These are phyloP conservation scores for Buathra laborator DNA, from an alignment of 2,888 invertebrate species.

Conservation along the genomic window DNA sequence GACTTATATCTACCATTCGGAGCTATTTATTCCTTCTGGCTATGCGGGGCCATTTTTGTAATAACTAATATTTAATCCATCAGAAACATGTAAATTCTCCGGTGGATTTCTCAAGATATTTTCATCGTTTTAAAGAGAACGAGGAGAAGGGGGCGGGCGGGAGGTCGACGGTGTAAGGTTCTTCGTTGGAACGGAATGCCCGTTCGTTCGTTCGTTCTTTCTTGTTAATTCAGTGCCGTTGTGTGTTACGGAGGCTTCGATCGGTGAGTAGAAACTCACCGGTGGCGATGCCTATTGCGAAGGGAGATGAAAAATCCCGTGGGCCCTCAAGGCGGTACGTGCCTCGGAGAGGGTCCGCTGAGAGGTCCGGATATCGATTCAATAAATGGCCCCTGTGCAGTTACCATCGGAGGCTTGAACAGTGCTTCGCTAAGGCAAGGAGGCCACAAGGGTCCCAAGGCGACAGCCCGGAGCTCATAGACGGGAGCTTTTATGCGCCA, in stretches of 20 bases:
- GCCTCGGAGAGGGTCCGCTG: slow-evolving; percentile 76
- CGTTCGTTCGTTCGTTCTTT: slow-evolving; percentile 34
- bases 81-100: not conserved
- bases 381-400: slow-evolving; percentile 74
- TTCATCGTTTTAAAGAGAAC: not conserved
- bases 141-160: slow-evolving; percentile 39
- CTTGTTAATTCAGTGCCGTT: slow-evolving; percentile 4
- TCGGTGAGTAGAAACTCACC: slow-evolving; percentile 47
- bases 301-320: slow-evolving; percentile 78
- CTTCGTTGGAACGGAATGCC: slow-evolving; percentile 60
- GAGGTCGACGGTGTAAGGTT: slow-evolving; percentile 44
- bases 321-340: slow-evolving; percentile 74
- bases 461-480: slow-evolving; percentile 34
- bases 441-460: slow-evolving; percentile 19
- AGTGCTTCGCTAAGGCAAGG: slow-evolving; percentile 38
- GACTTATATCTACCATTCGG: too few species aligned
- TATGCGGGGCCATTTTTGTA: not conserved
- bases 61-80: not conserved
- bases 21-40: not conserved
- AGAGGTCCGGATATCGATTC: slow-evolving; percentile 79
- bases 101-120: not conserved
- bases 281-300: slow-evolving; percentile 72
- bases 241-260: slow-evolving; percentile 29
- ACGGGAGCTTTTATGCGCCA: slow-evolving; percentile 59
- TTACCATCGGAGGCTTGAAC: slow-evolving; percentile 23